Evolutionary conservation across 2,797 vertebrate genomes (phyloP).

Genomic region (Menidia menidia): DNA sequence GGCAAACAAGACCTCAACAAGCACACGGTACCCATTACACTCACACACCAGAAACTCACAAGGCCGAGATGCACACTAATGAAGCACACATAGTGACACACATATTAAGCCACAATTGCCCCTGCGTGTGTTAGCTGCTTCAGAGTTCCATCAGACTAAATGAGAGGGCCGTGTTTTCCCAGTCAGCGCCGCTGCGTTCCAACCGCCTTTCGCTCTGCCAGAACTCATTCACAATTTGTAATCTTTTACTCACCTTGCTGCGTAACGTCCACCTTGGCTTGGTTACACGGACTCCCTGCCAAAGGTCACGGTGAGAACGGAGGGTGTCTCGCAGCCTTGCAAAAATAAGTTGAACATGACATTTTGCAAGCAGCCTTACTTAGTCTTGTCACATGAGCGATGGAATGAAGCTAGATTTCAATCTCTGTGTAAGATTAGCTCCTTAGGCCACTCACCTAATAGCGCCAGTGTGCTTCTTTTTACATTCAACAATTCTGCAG

Average conservation of each 20-base stretch:
- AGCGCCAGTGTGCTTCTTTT: background rate
- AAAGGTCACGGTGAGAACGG: background rate
- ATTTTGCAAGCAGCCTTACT: background rate
- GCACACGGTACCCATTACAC: conserved; percentile 87
- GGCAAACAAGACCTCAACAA: conserved; percentile 92
- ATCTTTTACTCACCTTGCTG: conserved; percentile 36
- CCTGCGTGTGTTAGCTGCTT: conserved; percentile 66
- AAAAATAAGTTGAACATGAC: background rate
- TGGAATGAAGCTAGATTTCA: background rate
- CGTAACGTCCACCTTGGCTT: background rate
- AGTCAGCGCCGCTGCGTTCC: conserved; percentile 42
- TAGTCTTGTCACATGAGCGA: background rate
- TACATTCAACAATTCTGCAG: background rate
- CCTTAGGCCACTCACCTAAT: background rate
- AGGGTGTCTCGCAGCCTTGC: too few species aligned
- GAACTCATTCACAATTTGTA: conserved; percentile 26
- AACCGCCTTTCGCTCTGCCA: conserved; percentile 35
- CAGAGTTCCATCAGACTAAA: conserved; percentile 63
- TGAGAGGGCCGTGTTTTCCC: conserved; percentile 60
- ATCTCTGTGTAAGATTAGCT: background rate
- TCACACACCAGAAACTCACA: conserved; percentile 66
- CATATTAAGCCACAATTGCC: conserved; percentile 51
- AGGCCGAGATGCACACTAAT: conserved; percentile 62
- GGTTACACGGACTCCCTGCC: background rate
- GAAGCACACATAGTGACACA: conserved; percentile 59